phyloP scores from a whole-genome alignment of 2,113 vertebrate species.

The Pangasianodon gigas region DNA sequence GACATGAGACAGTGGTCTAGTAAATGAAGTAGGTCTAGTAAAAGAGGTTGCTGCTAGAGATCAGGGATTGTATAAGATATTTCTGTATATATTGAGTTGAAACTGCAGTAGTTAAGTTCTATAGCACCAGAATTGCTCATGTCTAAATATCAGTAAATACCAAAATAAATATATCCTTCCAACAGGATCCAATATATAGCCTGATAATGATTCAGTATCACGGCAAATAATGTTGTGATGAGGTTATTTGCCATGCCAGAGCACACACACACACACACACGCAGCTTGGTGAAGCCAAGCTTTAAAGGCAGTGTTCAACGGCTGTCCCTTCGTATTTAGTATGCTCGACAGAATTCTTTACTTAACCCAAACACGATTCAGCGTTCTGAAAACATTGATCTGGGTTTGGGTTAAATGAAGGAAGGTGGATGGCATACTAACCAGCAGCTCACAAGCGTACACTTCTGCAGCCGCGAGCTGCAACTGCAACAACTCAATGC shows the following conservation, averaged over 20 bases:
- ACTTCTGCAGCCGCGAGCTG: conserved; percentile 58
- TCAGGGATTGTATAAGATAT: not conserved
- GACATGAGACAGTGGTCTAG: not conserved
- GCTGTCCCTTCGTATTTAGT: conserved; percentile 59
- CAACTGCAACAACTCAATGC: not conserved
- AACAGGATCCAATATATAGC: not conserved
- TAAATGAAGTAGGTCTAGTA: not conserved
- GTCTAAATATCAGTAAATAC: not conserved
- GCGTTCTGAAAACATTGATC: conserved; percentile 71
- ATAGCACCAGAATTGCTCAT: not conserved
- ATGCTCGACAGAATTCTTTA: conserved; percentile 73
- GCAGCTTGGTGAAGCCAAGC: conserved; percentile 64
- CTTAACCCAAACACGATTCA: conserved; percentile 72
- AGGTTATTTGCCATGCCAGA: conserved; percentile 38
- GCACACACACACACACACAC: conserved; percentile 28
- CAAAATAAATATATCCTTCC: not conserved
- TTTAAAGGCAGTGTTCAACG: conserved; percentile 50
- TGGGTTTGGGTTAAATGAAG: conserved; percentile 69
- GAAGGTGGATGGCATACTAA: conserved; percentile 64
- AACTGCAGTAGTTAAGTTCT: not conserved
- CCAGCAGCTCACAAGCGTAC: conserved; percentile 57
- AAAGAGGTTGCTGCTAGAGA: not conserved
- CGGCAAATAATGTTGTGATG: conserved; percentile 11
- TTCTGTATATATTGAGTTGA: not conserved
- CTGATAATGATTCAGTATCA: not conserved